Base-by-base conservation (phyloP, 2,113 vertebrate genomes). In the Corythornis vintsioides region DNA sequence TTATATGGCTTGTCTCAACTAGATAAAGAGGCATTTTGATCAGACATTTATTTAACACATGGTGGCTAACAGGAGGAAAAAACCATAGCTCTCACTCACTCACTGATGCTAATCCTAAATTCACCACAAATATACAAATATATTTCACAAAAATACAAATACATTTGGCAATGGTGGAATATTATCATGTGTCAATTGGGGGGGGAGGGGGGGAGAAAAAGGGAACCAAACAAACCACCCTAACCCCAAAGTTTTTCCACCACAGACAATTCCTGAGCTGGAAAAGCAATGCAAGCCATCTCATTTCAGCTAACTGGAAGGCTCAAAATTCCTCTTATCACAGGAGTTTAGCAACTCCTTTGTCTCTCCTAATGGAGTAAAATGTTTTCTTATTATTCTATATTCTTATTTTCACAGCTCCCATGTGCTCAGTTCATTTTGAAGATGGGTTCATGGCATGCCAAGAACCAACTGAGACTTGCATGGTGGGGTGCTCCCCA, bases 401-500 rank as follows among this genome's bases (percentile, higher is more conserved):
- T 33, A 33, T 33, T 33, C 33, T 33, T 33, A 33, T 33, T 33
- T 33, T 33, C 33, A 7, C 15, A 33, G 5, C 4, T 40, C 40
- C 19, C 15, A 9, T 0, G 5, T 18, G 15, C 20, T 29, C 40
- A 14, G 47, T 31, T 77, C 2, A 0, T 45, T 83, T 25, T 52
- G 56, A 43, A 43, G 25, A 64, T 35, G n/a, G 31, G 47, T 25
- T 88, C 3, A 6, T 8, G 52, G 42, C n/a, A 65, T 13, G 12
- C 26, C 59, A 64, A 18, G 26, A 79, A 24, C 21, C 26, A 45
- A 64, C 20, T 10, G 3, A 11, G 64, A 47, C 19, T 26, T 7
- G 5, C 29, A 6, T 0, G 0, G 11, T 7, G 24, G 31, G 70
- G 42, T 1, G 6, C 13, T 79, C 5, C n/a, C n/a, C 60, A 38